Conservation (phyloP, 2,888 invertebrate genomes). For the Eustalomyia histrio region DNA sequence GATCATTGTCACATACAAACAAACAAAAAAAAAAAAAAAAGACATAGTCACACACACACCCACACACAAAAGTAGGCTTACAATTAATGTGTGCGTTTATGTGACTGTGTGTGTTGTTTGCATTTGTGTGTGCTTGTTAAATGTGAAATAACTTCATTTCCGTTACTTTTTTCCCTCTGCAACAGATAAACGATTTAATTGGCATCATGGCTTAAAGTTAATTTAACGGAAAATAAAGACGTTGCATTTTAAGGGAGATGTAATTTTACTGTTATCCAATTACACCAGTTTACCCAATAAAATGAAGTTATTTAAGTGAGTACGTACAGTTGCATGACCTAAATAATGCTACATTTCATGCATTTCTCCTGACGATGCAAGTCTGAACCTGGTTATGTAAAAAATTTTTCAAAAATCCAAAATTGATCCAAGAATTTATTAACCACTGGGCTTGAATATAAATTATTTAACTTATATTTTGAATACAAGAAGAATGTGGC, state of each 20-base stretch:
- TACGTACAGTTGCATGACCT: too few species aligned
- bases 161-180: slow-evolving; percentile 28
- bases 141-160: slow-evolving; percentile 44
- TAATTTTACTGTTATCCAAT: too few species aligned
- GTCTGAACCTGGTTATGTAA: too few species aligned
- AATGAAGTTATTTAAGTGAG: too few species aligned
- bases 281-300: too few species aligned
- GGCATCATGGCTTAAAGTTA: slow-evolving; percentile 46
- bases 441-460: too few species aligned
- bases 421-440: too few species aligned
- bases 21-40: slow-evolving; percentile 1
- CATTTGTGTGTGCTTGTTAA: slow-evolving; percentile 2
- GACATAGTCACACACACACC: slow-evolving; percentile 19
- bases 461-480: too few species aligned
- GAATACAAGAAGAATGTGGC: too few species aligned
- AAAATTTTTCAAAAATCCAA: too few species aligned
- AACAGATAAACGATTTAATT: slow-evolving; percentile 61
- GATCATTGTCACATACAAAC: slow-evolving; percentile 60
- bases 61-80: slow-evolving; percentile 30
- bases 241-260: slow-evolving; percentile 15
- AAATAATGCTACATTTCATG: too few species aligned
- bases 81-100: slow-evolving; percentile 18
- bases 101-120: background rate
- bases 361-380: too few species aligned
- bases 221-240: slow-evolving; percentile 44